These are phyloP conservation scores for Cacatua alba DNA, from an alignment of 2,113 vertebrate genomes.

Conservation along the genomic window DNA sequence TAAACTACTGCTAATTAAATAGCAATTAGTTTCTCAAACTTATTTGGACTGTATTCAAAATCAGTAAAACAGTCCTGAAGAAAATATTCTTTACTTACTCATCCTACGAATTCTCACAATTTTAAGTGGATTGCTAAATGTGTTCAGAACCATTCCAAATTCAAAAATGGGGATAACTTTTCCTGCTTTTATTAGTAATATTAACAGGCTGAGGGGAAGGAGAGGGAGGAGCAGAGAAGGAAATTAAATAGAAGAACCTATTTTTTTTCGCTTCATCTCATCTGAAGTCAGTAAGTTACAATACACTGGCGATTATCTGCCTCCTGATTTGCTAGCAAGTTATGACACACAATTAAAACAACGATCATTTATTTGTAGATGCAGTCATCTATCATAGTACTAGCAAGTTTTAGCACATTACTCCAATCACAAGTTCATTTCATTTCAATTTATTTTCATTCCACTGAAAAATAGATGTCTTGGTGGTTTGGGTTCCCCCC, in stretches of 20 bases:
- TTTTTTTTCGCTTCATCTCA: not conserved
- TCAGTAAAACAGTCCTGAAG: not conserved
- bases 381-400: not conserved
- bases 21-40: not conserved
- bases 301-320: not conserved
- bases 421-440: not conserved
- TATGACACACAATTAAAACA: not conserved
- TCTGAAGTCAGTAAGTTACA: not conserved
- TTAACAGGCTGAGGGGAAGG: not conserved
- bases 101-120: not conserved
- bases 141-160: not conserved
- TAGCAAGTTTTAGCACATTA: not conserved
- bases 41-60: not conserved
- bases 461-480: not conserved
- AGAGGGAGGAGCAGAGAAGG: not conserved
- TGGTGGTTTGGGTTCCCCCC: not conserved
- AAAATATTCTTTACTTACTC: not conserved
- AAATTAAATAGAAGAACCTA: not conserved
- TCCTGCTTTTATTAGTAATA: not conserved
- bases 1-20: not conserved
- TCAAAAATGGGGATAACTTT: accelerated
- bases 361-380: not conserved
- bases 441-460: not conserved
- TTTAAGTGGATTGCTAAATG: not conserved
- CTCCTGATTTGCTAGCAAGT: not conserved